Percentiles rank a stretch among this genome's conserved stretches.
Evolutionary conservation across 2,888 invertebrate genomes (phyloP).

Genomic region (Scaptomyza tumidula): DNA sequence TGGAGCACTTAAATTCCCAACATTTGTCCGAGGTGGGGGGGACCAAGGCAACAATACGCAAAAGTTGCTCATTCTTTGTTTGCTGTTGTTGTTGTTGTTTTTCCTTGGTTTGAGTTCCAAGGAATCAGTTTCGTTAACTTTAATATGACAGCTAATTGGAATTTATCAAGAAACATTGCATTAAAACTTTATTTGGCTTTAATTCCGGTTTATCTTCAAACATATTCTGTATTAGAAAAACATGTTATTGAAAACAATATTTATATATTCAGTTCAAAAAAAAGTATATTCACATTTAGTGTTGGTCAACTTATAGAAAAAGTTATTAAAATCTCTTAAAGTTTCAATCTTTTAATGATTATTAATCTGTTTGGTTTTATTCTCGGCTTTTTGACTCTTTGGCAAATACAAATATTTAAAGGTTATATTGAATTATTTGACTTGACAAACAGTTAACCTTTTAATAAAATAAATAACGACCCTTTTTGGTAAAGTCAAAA

Average conservation of each 20-base stretch:
- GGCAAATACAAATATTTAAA: background rate
- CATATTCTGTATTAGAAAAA: background rate
- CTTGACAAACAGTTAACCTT: conserved; percentile 9
- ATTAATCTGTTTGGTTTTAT: background rate
- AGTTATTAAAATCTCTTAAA: background rate
- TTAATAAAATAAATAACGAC: conserved; percentile 15
- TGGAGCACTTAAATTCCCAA: conserved; percentile 5
- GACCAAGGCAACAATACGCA: background rate
- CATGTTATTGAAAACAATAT: no score
- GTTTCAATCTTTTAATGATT: no score
- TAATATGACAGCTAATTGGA: background rate
- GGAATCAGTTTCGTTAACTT: background rate
- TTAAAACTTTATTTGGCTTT: background rate
- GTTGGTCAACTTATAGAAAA: background rate
- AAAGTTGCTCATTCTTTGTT: background rate
- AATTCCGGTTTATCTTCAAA: background rate
- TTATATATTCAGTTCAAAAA: background rate
- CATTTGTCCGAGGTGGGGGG: conserved; percentile 12
- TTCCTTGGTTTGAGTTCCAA: background rate
- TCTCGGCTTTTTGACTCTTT: background rate
- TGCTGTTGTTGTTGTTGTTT: background rate
- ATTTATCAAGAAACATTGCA: background rate
- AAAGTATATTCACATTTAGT: no score
- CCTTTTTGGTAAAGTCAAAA: background rate
- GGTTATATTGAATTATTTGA: background rate